Conservation (phyloP, 2,113 vertebrate species). For the Haemorhous mexicanus region DNA sequence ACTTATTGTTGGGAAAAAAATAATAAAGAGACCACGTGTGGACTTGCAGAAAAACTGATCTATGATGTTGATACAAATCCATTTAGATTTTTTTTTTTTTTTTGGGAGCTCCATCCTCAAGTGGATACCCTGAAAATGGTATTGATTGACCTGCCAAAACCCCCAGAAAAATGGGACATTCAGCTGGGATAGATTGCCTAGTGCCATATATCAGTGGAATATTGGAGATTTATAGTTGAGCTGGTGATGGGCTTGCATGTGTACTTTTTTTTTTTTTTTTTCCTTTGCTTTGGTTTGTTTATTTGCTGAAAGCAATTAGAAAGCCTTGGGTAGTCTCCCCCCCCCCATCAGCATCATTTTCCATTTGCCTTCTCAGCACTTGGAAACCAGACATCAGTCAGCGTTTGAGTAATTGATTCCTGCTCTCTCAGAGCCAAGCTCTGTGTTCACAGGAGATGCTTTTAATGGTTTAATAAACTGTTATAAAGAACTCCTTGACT, state of each 20-base stretch:
- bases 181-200: background rate
- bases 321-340: conserved; percentile 17
- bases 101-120: background rate
- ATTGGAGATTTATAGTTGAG: background rate
- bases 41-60: background rate
- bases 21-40: background rate
- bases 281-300: background rate
- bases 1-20: background rate
- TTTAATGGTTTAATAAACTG: conserved; percentile 76
- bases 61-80: background rate
- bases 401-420: conserved; percentile 63
- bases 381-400: conserved; percentile 51
- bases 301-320: conserved; percentile 57
- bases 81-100: background rate
- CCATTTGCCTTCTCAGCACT: conserved; percentile 25
- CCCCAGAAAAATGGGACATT: background rate
- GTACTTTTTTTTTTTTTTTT: background rate
- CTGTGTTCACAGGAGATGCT: conserved; percentile 60
- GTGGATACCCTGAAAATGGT: conserved; percentile 1
- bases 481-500: conserved; percentile 67
- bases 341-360: conserved; percentile 15
- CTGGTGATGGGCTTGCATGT: background rate
- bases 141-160: conserved; percentile 8
- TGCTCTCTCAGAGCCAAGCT: conserved; percentile 59
- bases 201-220: background rate